Base-by-base conservation (phyloP, 35 echinoderm and acorn worm genomes). In the Ophioderma brevispina region DNA sequence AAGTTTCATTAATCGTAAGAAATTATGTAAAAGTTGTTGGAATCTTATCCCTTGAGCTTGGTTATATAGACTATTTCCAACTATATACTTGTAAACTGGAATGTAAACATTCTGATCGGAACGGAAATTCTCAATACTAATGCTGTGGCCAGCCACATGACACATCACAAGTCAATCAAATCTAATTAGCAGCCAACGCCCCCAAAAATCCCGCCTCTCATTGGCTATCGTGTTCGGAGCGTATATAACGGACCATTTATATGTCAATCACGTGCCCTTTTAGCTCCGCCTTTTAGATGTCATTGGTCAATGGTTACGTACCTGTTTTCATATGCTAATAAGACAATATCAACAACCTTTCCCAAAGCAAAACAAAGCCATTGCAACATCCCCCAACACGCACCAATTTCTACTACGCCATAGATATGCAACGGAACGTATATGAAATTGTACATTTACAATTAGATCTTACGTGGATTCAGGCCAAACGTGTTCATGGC, bases 401-500 rank as follows among this genome's bases (percentile, higher is more conserved):
- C 36, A 38, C 79, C 40, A 94, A 84, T 89, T 94, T 86, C 64
- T 94, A 94, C 92, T 94, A 94, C 92, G 92, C 92, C 92, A 94
- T 94, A 94, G 42, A 19, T 92, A 75, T 39, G 39, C 76, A 40
- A 37, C 32, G 32, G 34, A 32, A 85, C 63, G 83, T 64, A 36
- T 64, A 85, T 55, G 43, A 70, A 6, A 70, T 30, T 70, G 59
- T 4, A 70, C 23, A 70, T 6, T 70, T 70, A 70, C 59, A 70
- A 70, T 70, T 70, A 70, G 15, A 15, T 70, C 59, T 4, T 15
- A 82, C 90, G 82, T 91, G 90, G 90, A 91, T 77, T 75, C 10
- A 25, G 34, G 90, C 90, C 90, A 91, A 91, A 33, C 38, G 40
- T 85, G 76, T 25, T 37, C 64, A 86, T 86, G 90, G 90, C 59